Conservation (phyloP, 2,888 invertebrate species). For the Phengaris alcon region DNA sequence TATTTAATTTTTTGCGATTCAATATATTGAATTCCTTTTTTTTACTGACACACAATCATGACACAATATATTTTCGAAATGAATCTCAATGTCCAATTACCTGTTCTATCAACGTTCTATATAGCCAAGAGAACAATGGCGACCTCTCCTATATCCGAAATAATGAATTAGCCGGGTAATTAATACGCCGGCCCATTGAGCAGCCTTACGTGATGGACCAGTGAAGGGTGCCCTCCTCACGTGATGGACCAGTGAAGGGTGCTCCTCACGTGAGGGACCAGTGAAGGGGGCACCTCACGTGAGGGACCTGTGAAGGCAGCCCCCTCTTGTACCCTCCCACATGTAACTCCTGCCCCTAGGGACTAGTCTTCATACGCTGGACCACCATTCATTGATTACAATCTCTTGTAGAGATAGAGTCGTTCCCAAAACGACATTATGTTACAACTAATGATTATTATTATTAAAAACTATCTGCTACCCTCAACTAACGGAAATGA, state of each 20-base stretch:
- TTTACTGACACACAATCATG: background rate
- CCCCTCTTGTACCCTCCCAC: no score
- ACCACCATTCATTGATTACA: background rate
- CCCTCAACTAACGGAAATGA: no score
- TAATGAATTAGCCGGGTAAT: background rate
- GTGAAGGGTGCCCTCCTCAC: background rate
- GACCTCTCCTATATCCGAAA: background rate
- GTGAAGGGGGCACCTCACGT: no score
- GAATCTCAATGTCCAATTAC: slow-evolving; percentile 1
- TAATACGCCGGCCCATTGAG: background rate
- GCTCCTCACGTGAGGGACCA: no score
- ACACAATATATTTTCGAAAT: background rate
- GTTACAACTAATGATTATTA: no score
- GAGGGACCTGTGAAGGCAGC: no score
- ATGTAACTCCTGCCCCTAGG: background rate
- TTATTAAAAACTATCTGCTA: no score
- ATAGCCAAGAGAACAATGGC: background rate
- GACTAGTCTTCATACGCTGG: background rate
- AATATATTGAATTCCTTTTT: no score
- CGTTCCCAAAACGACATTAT: no score
- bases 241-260: no score
- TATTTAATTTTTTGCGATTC: no score
- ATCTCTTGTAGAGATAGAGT: no score
- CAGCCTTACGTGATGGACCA: background rate
- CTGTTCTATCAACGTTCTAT: background rate